Base-by-base conservation (phyloP, 1,140 invertebrate genomes). In the Pseudomyrmex gracilis region DNA sequence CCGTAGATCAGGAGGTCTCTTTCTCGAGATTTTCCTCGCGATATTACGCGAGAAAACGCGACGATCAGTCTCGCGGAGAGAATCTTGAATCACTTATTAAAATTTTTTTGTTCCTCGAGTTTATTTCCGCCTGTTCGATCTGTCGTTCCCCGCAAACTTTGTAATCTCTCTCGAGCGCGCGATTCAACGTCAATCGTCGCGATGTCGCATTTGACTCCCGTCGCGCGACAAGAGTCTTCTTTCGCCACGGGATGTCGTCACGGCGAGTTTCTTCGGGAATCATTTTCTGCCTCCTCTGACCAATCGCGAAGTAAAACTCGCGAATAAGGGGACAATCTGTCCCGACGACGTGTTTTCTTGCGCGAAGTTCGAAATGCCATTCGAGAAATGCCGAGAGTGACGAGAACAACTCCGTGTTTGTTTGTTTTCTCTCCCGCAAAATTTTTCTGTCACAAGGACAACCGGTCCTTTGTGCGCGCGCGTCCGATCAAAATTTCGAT, bases 191-290 rank as follows among this genome's bases (percentile, higher is more conserved):
- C 43, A 24, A 68, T 78, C 8, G 34, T 53, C 34, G 68, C 68
- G 13, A 12, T 17, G 15, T n/a, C 24, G 58, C 53, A 80, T 71
- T 71, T 47, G 66, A 58, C 43, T 80, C 76, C 76, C 66, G 53
- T 71, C 34, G 76, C 53, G 64, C 43, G 53, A 70, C 70, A 58
- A 60, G 43, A 66, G 43, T 71, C 34, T 13, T 57, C 15, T 24
- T 20, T 68, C 76, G 43, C 76, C 51, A n/a, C 66, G 66, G 76
- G 76, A 70, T 17, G 47, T 22, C 66, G 45, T 80, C 53, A 80
- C 20, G 76, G 43, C 13, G 43, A 80, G 70, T 80, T 70, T 47
- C 43, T 80, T 20, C 20, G 13, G 43, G 43, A 71, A 58, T 71
- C 74, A 13, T 67, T 22, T 24, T 57, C 51, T 70, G 20, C 10